These are phyloP conservation scores for Rhinichthys osculus DNA, from an alignment of 2,797 vertebrate genomes.

Conservation along the genomic window DNA sequence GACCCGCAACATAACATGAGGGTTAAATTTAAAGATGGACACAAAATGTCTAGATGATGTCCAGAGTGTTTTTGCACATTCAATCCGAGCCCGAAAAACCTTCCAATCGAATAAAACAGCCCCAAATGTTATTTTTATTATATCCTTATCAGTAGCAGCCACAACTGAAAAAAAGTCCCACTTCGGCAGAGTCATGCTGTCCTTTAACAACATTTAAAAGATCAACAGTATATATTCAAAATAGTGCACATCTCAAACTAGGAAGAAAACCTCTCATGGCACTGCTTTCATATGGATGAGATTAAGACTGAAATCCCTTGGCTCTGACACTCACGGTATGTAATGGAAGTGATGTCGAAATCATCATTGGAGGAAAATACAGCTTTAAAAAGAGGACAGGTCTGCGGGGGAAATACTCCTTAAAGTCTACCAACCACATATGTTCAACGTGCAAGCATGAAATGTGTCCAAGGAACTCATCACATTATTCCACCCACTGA, in stretches of 20 bases:
- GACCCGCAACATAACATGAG: no score
- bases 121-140: background rate
- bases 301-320: constrained; percentile 19
- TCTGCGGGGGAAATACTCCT: background rate
- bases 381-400: constrained; percentile 28
- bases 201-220: constrained; percentile 25
- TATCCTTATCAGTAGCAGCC: constrained; percentile 7
- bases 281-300: constrained; percentile 42
- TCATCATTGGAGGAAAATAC: constrained; percentile 20
- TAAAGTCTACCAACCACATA: background rate
- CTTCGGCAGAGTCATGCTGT: background rate
- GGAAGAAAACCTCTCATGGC: constrained; percentile 15
- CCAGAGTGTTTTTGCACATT: background rate
- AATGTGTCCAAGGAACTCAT: constrained; percentile 3
- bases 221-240: constrained; percentile 19
- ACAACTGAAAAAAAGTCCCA: background rate
- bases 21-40: background rate
- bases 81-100: background rate
- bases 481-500: constrained; percentile 23
- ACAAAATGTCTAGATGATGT: background rate
- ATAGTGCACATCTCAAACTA: constrained; percentile 4
- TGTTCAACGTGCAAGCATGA: background rate
- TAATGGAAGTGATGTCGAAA: constrained; percentile 21
- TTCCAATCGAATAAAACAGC: background rate
- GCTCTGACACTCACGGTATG: constrained; percentile 24